Base-by-base conservation (phyloP, 2,888 invertebrate species). In the Malacosoma neustria region DNA sequence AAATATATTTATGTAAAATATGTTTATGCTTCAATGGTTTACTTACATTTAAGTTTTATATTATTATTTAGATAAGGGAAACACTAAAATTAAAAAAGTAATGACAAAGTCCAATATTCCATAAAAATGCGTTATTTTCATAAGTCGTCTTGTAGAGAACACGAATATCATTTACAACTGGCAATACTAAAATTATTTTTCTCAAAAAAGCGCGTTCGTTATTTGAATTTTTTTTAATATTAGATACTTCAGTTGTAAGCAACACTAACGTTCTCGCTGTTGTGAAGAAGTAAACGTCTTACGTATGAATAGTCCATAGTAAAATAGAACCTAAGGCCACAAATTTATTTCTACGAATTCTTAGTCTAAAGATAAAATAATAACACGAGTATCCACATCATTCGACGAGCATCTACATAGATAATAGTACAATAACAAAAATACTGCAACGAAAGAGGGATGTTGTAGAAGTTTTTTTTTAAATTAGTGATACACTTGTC, bases 1-100 rank as follows among this genome's bases (percentile, higher is more conserved):
- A 81, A 82, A 82, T 82, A 85, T 82, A 85, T 81, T 80, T 82
- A 81, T 81, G 82, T 84, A 84, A 82, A 82, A 84, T 82, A 82
- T 75, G 79, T 82, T 82, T 84, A 81, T 79, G 81, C 75, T 79
- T 80, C 73, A 79, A 79, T 80, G 72, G 81, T 82, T 84, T 80
- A 80, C 84, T 84, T 82, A 85, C 75, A 81, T 77, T 84, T 76
- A 74, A 79, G 67, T 80, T 82, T 84, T 77, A 82, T 82, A 82
- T 80, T 81, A 82, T 76, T 80, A 75, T 76, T 80, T 75, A 72
- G 73, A 31, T 13, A 32, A 33, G 34, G 35, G 51, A 63, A 74
- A 72, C 72, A 72, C 72, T 72, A 66, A 60, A 64, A 68, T 65
- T 61, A 65, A 79, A 76, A 69, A 67, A 62, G 57, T 69, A 72